A percentile compares a stretch with the other conserved stretches of the same genome.
phyloP scores from a whole-genome alignment of 2,888 invertebrate genomes.

The Drosophila quasianomalipes region DNA sequence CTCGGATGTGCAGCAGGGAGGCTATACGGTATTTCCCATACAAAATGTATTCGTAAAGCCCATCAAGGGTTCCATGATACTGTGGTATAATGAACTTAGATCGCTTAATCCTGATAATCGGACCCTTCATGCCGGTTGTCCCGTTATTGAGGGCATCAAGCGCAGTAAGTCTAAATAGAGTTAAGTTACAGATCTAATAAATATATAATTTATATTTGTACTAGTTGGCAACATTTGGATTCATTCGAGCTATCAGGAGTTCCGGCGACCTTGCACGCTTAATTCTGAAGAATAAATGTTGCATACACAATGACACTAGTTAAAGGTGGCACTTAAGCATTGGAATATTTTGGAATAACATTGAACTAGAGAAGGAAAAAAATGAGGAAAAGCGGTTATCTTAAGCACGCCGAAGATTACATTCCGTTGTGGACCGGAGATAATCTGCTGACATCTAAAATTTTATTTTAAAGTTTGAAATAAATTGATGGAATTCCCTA shows the following conservation, averaged over 20 bases:
- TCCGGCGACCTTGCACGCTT: conserved; percentile 87
- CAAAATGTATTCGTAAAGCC: conserved; percentile 95
- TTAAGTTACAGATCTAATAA: too few species aligned
- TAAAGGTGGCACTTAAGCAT: not conserved
- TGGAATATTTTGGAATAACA: not conserved
- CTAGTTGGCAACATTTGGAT: conserved; percentile 95
- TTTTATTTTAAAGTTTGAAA: too few species aligned
- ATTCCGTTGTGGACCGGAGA: too few species aligned
- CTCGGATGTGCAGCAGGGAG: conserved; percentile 98
- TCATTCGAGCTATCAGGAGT: conserved; percentile 94
- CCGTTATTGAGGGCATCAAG: conserved; percentile 96
- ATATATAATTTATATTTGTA: not conserved
- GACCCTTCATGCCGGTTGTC: conserved; percentile 97
- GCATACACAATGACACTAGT: not conserved
- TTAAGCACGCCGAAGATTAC: too few species aligned
- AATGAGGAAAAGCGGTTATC: too few species aligned
- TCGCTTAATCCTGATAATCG: conserved; percentile 94
- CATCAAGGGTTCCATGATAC: conserved; percentile 94
- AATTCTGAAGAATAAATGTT: conserved; percentile 24
- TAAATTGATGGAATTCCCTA: too few species aligned
- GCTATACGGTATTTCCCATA: conserved; percentile 97
- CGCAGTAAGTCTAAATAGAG: conserved; percentile 89
- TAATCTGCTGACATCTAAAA: too few species aligned
- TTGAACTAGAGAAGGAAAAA: too few species aligned
- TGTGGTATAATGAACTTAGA: conserved; percentile 96